Evolutionary conservation across 2,797 vertebrate genomes (phyloP).

Genomic region (Schizothorax lantsangensis): DNA sequence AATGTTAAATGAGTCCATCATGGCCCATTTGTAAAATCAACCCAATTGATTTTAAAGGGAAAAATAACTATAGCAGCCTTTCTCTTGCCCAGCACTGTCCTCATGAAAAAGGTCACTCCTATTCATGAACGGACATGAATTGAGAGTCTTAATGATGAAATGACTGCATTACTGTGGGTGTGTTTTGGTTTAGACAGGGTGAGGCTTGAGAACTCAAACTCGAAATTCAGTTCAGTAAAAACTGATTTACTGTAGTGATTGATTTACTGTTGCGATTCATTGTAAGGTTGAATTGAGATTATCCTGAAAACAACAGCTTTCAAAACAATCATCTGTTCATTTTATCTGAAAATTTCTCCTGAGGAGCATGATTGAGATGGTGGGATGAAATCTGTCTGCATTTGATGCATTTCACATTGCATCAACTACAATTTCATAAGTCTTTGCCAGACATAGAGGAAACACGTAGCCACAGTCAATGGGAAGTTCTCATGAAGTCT

Average conservation of each 20-base stretch:
- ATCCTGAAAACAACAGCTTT: background rate
- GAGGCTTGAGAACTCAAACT: background rate
- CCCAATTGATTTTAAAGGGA: conserved; percentile 48
- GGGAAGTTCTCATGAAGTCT: background rate
- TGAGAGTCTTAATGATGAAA: background rate
- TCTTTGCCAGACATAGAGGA: background rate
- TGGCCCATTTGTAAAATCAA: background rate
- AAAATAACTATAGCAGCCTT: background rate
- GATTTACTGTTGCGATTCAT: background rate
- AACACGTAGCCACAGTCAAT: background rate
- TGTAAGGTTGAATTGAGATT: background rate
- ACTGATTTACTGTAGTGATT: background rate
- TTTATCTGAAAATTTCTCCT: background rate
- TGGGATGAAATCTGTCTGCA: background rate
- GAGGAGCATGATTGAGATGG: background rate
- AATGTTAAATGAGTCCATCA: background rate
- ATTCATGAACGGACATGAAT: background rate
- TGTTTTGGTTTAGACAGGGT: conserved; percentile 59
- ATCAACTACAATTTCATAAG: background rate
- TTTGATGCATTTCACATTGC: background rate
- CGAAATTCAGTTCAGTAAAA: background rate
- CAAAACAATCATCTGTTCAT: background rate
- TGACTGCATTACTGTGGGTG: conserved; percentile 25
- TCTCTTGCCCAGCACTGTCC: background rate
- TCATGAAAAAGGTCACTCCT: background rate